Evolutionary conservation across 2,888 invertebrate species (phyloP).

Genomic region (Eupithecia insigniata): DNA sequence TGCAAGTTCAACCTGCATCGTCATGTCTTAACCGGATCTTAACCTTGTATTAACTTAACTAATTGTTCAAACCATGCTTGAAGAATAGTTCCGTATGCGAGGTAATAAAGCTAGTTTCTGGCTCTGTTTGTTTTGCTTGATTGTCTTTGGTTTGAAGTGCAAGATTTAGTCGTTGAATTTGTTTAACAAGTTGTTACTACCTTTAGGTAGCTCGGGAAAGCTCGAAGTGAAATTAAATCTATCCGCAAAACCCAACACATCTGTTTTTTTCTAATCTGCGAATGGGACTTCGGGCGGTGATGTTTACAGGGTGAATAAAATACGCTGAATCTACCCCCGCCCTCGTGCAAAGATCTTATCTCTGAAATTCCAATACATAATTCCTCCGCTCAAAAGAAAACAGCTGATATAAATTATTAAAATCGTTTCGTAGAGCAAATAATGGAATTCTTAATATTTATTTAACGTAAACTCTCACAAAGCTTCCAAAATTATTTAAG

Average conservation of each 20-base stretch:
- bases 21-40: slow-evolving; percentile 62
- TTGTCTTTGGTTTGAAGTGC: slow-evolving; percentile 24
- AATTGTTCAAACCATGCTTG: slow-evolving; percentile 61
- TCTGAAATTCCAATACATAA: slow-evolving; percentile 34
- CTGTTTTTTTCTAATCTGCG: slow-evolving; percentile 27
- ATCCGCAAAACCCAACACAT: slow-evolving; percentile 15
- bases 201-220: slow-evolving; percentile 1
- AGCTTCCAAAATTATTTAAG: slow-evolving; percentile 45
- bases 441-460: slow-evolving; percentile 46
- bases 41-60: slow-evolving; percentile 57
- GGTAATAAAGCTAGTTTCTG: slow-evolving; percentile 32
- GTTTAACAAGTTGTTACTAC: slow-evolving; percentile 2
- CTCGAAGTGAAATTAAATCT: slow-evolving; percentile 13
- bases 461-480: slow-evolving; percentile 40
- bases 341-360: slow-evolving; percentile 25
- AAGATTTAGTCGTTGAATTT: background rate
- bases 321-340: slow-evolving; percentile 17
- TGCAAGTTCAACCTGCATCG: slow-evolving; percentile 60
- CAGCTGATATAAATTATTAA: slow-evolving; percentile 43
- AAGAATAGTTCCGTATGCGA: slow-evolving; percentile 46
- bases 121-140: slow-evolving; percentile 30
- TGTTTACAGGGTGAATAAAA: slow-evolving; percentile 27
- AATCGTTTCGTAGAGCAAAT: slow-evolving; percentile 42
- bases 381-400: slow-evolving; percentile 41
- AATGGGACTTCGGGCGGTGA: slow-evolving; percentile 20